These are phyloP conservation scores for Sylvia borin DNA, from an alignment of 2,797 vertebrate species.

Conservation along the genomic window DNA sequence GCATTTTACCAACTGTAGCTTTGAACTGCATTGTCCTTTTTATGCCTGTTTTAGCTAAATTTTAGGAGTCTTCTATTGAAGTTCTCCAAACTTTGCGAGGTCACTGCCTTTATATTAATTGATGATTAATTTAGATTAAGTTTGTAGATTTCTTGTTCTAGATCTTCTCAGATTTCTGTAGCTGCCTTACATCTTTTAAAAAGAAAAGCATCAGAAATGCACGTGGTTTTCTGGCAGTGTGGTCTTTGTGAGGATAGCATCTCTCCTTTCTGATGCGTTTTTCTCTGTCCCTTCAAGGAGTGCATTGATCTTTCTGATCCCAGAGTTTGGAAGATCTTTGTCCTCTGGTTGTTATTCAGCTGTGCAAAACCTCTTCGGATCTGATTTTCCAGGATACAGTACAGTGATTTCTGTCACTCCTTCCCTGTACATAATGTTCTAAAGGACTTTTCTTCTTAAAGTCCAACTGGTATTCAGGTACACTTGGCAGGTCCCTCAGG, in stretches of 20 bases:
- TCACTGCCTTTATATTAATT: not conserved
- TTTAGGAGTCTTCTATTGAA: not conserved
- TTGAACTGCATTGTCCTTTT: not conserved
- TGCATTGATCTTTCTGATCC: not conserved
- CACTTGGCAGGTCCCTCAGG: not conserved
- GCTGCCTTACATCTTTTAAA: fast-evolving
- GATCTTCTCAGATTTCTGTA: not conserved
- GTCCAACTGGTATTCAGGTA: not conserved
- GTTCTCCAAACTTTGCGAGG: not conserved
- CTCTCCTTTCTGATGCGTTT: not conserved
- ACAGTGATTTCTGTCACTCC: not conserved
- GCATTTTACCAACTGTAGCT: not conserved
- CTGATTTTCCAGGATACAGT: not conserved
- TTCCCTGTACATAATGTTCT: not conserved
- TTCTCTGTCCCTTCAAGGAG: not conserved
- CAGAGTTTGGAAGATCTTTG: not conserved
- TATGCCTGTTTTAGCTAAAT: not conserved
- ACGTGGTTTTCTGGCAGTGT: not conserved
- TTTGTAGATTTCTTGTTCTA: not conserved
- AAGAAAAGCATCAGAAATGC: not conserved
- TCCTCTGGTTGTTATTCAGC: not conserved
- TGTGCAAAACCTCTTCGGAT: not conserved
- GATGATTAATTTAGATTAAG: not conserved
- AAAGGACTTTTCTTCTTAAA: not conserved
- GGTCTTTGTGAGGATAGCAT: not conserved